Base-by-base conservation (phyloP, 2,888 invertebrate genomes). In the Agriopis leucophaearia region DNA sequence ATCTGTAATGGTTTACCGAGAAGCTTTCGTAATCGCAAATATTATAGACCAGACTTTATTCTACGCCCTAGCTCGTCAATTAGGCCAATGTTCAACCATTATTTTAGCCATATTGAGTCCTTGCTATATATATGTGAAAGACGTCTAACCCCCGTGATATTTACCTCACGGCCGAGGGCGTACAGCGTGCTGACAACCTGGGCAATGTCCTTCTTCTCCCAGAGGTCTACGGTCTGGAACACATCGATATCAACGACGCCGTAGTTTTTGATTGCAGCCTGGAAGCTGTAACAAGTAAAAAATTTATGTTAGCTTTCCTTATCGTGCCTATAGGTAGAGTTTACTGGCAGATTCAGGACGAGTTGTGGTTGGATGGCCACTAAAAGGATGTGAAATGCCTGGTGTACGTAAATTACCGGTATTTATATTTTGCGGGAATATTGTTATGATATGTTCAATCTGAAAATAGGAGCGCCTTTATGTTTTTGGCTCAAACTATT, bases 191-290 rank as follows among this genome's bases (percentile, higher is more conserved):
- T 97, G 86, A 97, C 96, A 62, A 98, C 97, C 89, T 96, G 96
- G 27, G 96, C 96, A 82, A 98, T 97, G 91, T 98, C 98, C 91
- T 97, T 98, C 95, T 97, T 97, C 90, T 99, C 99, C 95, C 97
- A 99, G 60, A 99, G 95, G 88, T 99, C 99, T 58, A 99, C 98
- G 7, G 99, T 99, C 94, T 99, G 98, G 96, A 99, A 99, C 63
- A 98, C 96, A 89, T 99, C 99, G 73, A 97, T 95, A 86, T 98
- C 98, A 60, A 96, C 92, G 15, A 99, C 98, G 72, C 99, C 99
- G 88, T 98, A 97, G 0, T 95, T 96, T 87, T 96, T 97, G 79
- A 97, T 94, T 12, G 98, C 98, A 64, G 96, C 96, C 89, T 98
- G 97, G 96, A 99, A 99, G 94, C 94, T 94, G 79, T 57, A 82